These are phyloP conservation scores for Melanostoma mellinum DNA, from an alignment of 2,888 invertebrate species.

Conservation along the genomic window DNA sequence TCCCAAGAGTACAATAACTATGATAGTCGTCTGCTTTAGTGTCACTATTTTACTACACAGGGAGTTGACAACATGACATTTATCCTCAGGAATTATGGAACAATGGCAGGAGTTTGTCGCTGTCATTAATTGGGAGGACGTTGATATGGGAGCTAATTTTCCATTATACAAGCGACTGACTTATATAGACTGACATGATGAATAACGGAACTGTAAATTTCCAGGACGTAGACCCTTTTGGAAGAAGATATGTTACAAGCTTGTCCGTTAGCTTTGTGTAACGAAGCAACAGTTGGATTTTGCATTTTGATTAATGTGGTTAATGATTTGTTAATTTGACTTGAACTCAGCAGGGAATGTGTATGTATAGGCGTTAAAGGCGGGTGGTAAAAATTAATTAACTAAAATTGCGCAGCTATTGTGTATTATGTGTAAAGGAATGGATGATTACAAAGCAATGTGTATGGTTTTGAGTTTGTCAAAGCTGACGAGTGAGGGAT, in stretches of 20 bases:
- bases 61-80: slow-evolving; percentile 10
- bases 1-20: neutral
- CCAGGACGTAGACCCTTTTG: slow-evolving; percentile 32
- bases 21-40: neutral
- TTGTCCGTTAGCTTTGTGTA: no score
- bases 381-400: neutral
- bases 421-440: no score
- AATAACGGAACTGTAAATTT: slow-evolving; percentile 43
- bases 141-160: slow-evolving; percentile 42
- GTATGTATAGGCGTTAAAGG: neutral
- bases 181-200: slow-evolving; percentile 35
- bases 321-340: slow-evolving; percentile 52
- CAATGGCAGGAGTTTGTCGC: slow-evolving; percentile 28
- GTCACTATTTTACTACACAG: slow-evolving; percentile 13
- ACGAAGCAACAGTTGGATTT: slow-evolving; percentile 43
- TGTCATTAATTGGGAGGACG: slow-evolving; percentile 41
- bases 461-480: no score
- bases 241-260: slow-evolving; percentile 5
- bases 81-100: slow-evolving; percentile 26
- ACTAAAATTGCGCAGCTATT: neutral
- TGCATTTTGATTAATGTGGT: slow-evolving; percentile 55
- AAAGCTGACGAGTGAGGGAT: no score
- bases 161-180: slow-evolving; percentile 9
- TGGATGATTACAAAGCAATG: no score
- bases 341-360: neutral